phyloP scores from a whole-genome alignment of 2,797 vertebrate genomes.

The Leptodactylus fallax region DNA sequence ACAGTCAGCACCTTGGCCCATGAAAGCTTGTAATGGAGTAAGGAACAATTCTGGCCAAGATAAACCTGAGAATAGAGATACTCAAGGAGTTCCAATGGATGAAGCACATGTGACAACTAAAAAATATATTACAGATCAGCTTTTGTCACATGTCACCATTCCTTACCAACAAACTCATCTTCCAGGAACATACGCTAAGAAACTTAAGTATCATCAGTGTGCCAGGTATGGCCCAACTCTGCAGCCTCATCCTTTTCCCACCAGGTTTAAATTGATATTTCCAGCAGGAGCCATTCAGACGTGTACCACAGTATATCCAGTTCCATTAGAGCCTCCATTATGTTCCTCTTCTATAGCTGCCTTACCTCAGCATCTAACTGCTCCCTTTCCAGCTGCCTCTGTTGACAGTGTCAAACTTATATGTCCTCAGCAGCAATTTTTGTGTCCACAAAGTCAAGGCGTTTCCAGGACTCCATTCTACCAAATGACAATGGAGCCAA shows the following conservation, averaged over 20 bases:
- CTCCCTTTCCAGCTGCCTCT: conserved; percentile 52
- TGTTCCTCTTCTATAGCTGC: conserved; percentile 81
- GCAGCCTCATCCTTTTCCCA: conserved; percentile 75
- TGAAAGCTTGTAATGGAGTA: conserved; percentile 67
- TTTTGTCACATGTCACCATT: conserved; percentile 72
- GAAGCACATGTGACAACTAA: conserved; percentile 67
- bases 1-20: conserved; percentile 67
- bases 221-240: conserved; percentile 77
- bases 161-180: conserved; percentile 75
- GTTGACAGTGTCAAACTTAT: conserved; percentile 74
- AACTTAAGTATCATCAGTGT: conserved; percentile 76
- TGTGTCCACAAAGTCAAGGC: conserved; percentile 77
- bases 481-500: conserved; percentile 73
- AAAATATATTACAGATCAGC: conserved; percentile 72
- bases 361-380: conserved; percentile 79
- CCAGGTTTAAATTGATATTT: conserved; percentile 79
- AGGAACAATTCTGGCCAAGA: conserved; percentile 70
- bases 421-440: conserved; percentile 79
- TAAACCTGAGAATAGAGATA: conserved; percentile 71
- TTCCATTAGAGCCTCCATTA: conserved; percentile 76
- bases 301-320: conserved; percentile 69
- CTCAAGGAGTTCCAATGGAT: conserved; percentile 65
- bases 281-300: conserved; percentile 67
- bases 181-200: conserved; percentile 74
- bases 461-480: conserved; percentile 78